These are phyloP conservation scores for Teinopalpus imperialis DNA, from an alignment of 2,888 invertebrate species.

Conservation along the genomic window DNA sequence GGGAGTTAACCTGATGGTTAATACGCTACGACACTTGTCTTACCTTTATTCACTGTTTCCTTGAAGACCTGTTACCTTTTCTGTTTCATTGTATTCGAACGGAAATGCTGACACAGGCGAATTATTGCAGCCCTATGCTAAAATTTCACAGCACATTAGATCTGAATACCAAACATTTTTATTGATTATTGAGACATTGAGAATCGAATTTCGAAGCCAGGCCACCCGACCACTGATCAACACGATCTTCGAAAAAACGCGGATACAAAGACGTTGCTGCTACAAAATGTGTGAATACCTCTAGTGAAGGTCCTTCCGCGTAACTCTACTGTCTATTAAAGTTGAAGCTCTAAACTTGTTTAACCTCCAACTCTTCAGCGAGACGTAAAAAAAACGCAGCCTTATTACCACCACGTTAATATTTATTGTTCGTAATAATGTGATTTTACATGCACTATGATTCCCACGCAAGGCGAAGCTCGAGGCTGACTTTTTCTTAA, in stretches of 20 bases:
- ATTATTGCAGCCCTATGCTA: no score
- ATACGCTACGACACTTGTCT: no score
- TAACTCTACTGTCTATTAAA: constrained; percentile 23
- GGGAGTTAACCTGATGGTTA: no score
- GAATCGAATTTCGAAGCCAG: neutral
- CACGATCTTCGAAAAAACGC: no score
- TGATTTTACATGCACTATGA: constrained; percentile 17
- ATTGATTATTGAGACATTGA: no score
- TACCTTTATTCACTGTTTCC: no score
- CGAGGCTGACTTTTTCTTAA: constrained; percentile 20
- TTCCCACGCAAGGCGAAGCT: constrained; percentile 22
- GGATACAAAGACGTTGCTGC: constrained; percentile 10
- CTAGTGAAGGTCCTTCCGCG: constrained; percentile 22
- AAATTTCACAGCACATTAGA: no score
- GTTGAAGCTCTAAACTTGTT: constrained; percentile 21
- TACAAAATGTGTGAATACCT: constrained; percentile 19
- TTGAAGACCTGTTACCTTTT: no score
- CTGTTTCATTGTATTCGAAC: no score
- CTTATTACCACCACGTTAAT: constrained; percentile 19
- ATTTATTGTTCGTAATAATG: constrained; percentile 19
- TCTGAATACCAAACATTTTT: no score
- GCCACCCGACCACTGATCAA: neutral
- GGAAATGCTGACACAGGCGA: no score
- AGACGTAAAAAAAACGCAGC: constrained; percentile 14
- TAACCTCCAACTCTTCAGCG: constrained; percentile 21